Evolutionary conservation across 2,888 invertebrate genomes (phyloP).

Genomic region (Mimumesa dahlbomi): DNA sequence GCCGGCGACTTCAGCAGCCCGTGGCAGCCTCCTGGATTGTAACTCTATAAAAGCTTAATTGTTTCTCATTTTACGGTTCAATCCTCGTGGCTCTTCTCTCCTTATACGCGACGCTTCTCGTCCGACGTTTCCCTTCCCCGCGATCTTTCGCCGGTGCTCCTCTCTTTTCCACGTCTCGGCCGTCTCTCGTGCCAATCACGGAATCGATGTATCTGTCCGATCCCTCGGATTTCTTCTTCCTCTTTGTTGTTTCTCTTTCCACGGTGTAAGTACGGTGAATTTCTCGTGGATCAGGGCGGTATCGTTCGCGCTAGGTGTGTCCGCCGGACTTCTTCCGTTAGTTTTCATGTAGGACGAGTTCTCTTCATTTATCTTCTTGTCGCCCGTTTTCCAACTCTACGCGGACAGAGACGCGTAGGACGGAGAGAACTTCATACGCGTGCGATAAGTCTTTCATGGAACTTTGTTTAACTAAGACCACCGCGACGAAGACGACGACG

Average conservation of each 20-base stretch:
- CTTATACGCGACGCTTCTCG: constrained; percentile 55
- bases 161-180: neutral
- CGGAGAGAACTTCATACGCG: constrained; percentile 20
- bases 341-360: neutral
- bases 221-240: constrained; percentile 8
- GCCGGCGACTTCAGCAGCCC: constrained; percentile 21
- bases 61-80: constrained; percentile 77
- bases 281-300: no score
- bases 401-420: constrained; percentile 4
- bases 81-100: constrained; percentile 64
- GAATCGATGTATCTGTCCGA: constrained; percentile 38
- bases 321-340: neutral
- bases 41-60: constrained; percentile 77
- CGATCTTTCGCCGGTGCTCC: constrained; percentile 14
- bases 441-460: neutral
- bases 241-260: neutral
- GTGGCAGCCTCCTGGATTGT: constrained; percentile 66
- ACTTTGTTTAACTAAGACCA: neutral
- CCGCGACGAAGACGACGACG: neutral
- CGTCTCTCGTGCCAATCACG: constrained; percentile 21
- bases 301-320: neutral
- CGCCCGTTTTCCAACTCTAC: constrained; percentile 4
- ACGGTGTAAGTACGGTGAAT: no score
- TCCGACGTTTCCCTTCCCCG: constrained; percentile 9
- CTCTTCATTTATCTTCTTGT: constrained; percentile 28